Evolutionary conservation across 2,797 vertebrate genomes (phyloP), one percentile per base, ranked within the genome.

Genomic region (Carduelis carduelis): DNA sequence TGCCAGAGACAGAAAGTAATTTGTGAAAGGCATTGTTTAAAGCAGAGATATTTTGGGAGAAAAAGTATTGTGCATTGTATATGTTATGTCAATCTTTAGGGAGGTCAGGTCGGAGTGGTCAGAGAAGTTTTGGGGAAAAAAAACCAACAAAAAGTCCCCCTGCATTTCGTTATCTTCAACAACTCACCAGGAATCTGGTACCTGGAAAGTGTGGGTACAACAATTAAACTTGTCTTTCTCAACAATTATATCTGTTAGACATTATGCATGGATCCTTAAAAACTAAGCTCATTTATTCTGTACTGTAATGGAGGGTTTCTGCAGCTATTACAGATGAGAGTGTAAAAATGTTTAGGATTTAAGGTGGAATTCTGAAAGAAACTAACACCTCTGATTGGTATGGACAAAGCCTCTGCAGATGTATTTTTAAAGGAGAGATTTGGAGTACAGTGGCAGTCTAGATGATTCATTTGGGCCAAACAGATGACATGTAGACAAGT

Each of bases 41-140:
- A 95, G 32, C 32, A 82, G 76, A 88, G 93, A 50, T 94, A 92
- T 91, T 94, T 94, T 75, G 18, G 50, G 76, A 91, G 6, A 35
- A 78, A 37, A 91, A 72, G 32, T 63, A 83, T 35, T 86, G 35
- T 72, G 50, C 34, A 20, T 65, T 95, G 21, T 68, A 15, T 50
- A 47, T 14, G 0, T 2, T 53, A 69, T 24, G 34, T 35, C 69
- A 94, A 4, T 57, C 8, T 89, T 95, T 68, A 30, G 17, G 47
- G 43, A 87, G 28, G 23, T 83, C 74, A 44, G 49, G 34, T 68
- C 69, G 77, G 39, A 89, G 20, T 27, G 50, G 37, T 69, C 4
- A 4, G 41, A 91, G 68, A 91, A 74, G 47, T 78, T 70, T 32
- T 19, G 23, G 37, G 5, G 35, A 16, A 24, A 68, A 68, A 68